Evolutionary conservation across 2,888 invertebrate genomes (phyloP).

Genomic region (Drosophila ustulata): DNA sequence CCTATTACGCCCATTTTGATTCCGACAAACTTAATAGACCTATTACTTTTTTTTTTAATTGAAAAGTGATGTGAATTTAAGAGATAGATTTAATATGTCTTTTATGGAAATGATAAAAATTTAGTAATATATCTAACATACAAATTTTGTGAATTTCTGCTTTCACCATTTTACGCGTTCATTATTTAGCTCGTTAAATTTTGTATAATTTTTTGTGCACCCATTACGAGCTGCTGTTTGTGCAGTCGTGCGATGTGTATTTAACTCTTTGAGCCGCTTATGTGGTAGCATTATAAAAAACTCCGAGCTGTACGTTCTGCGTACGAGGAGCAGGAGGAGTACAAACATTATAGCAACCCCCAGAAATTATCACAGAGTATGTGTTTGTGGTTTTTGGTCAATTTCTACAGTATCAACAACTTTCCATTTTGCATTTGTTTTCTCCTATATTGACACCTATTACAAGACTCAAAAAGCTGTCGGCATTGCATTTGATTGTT

Average conservation of each 20-base stretch:
- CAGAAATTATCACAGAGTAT: conserved; percentile 31
- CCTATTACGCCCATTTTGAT: too few relatives aligned
- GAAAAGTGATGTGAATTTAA: too few relatives aligned
- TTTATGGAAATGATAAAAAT: too few relatives aligned
- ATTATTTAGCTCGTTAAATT: background rate
- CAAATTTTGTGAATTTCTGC: background rate
- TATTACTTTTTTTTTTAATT: too few relatives aligned
- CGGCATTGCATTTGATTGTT: too few relatives aligned
- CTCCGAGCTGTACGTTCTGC: conserved; percentile 31
- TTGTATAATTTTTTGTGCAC: background rate
- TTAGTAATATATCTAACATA: too few relatives aligned
- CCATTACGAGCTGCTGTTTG: conserved; percentile 26
- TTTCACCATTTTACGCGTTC: background rate
- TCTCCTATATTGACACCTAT: background rate
- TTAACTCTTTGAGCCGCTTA: conserved; percentile 61
- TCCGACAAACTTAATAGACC: too few relatives aligned
- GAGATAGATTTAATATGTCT: too few relatives aligned
- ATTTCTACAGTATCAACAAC: background rate
- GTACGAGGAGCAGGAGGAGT: background rate
- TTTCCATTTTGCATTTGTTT: background rate
- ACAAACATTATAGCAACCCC: conserved; percentile 27
- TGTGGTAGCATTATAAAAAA: conserved; percentile 64
- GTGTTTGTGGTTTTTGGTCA: conserved; percentile 39
- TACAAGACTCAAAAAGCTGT: too few relatives aligned
- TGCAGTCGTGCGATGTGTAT: conserved; percentile 17